Conservation (phyloP, 2,113 vertebrate genomes). For the Plectropomus leopardus region DNA sequence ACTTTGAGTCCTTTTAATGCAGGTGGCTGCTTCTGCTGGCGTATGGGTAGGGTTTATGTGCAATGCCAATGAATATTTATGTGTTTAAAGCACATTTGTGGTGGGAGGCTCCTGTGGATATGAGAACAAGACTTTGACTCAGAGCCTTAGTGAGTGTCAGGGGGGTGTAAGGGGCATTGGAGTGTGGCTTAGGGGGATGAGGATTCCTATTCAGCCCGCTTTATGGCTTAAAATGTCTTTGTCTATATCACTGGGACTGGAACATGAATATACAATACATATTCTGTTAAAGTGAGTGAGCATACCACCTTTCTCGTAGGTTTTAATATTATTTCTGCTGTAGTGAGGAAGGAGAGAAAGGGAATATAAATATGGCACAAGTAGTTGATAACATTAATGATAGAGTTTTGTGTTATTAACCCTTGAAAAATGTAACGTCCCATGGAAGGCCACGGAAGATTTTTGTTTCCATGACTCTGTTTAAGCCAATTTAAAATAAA, state of each 20-base stretch:
- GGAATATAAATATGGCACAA: background rate
- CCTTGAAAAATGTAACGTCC: too few relatives aligned
- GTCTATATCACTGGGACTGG: conserved; percentile 53
- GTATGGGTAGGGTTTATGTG: conserved; percentile 75
- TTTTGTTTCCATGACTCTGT: too few relatives aligned
- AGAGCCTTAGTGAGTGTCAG: conserved; percentile 63
- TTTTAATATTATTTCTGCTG: background rate
- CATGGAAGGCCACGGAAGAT: too few relatives aligned
- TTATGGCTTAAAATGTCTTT: conserved; percentile 70
- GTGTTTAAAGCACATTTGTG: conserved; percentile 80
- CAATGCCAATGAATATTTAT: conserved; percentile 84
- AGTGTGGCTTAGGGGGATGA: conserved; percentile 71
- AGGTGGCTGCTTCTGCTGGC: conserved; percentile 80
- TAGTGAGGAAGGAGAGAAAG: background rate
- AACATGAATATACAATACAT: conserved; percentile 41
- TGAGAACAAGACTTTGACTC: conserved; percentile 68
- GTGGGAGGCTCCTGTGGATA: conserved; percentile 74
- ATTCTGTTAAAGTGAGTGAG: conserved; percentile 27
- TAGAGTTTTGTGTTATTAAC: background rate
- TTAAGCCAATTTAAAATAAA: too few relatives aligned
- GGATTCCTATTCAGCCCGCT: conserved; percentile 64
- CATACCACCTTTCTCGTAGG: conserved; percentile 12
- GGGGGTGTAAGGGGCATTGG: conserved; percentile 59
- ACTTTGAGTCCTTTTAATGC: conserved; percentile 82
- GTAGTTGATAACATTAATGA: background rate